Evolutionary conservation across 2,888 invertebrate genomes (phyloP).

Genomic region (Hydrotaea cyrtoneurina): DNA sequence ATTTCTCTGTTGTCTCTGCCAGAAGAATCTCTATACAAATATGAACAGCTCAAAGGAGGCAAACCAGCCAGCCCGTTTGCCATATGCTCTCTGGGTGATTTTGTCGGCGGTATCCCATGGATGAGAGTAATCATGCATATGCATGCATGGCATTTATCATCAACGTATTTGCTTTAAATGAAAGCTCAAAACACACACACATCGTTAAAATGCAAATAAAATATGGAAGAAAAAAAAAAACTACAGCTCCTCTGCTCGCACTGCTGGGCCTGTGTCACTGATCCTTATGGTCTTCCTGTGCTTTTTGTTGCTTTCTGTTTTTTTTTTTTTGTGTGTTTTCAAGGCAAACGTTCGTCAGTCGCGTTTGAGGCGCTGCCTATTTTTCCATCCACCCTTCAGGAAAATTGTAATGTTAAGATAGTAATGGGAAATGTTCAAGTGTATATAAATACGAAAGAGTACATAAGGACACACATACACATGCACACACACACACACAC

Average conservation of each 20-base stretch:
- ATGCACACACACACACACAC: neutral
- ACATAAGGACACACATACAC: neutral
- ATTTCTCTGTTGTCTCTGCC: neutral
- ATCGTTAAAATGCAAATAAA: neutral
- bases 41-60: neutral
- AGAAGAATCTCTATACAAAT: neutral
- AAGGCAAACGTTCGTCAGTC: neutral
- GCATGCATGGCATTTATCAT: neutral
- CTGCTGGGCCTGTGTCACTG: neutral
- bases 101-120: neutral
- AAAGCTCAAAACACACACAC: neutral
- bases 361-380: neutral
- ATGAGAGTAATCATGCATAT: neutral
- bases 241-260: neutral
- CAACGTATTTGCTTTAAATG: neutral
- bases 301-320: too few relatives aligned
- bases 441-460: neutral
- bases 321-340: neutral
- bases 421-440: neutral
- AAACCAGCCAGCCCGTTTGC: neutral
- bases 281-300: neutral
- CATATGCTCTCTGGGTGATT: neutral
- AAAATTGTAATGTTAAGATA: constrained; percentile 8
- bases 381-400: neutral
- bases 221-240: too few relatives aligned